Evolutionary conservation across 2,888 invertebrate species (phyloP), one percentile per base, ranked within the genome.

Genomic region (Epicampocera succincta): DNA sequence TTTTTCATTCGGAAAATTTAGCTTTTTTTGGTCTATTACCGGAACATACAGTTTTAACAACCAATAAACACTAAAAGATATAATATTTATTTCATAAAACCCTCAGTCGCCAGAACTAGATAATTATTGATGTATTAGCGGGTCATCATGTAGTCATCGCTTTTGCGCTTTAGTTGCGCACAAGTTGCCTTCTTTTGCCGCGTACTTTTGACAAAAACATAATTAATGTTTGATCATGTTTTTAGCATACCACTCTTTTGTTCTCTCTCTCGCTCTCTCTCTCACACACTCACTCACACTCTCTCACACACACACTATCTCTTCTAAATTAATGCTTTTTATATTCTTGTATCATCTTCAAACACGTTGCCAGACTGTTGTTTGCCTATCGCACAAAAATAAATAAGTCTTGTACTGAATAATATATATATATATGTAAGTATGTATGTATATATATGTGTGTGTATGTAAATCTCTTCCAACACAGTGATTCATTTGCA

Each of bases 281-380:
- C 11, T 72, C 50, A 17, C 5, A 6, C 42, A 42, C 54, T 42
- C 9, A n/a, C 25, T 48, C 15, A 13, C n/a, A n/a, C n/a, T n/a
- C 13, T 17, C 65, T 38, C 48, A 50, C 11, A 61, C 50, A 17
- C 5, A 6, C 42, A 42, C 54, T 42, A 13, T 17, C 25, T 48
- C 15, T 9, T 12, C 0, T 12, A 3, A n/a, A 19, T 21, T 5
- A 8, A 21, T 68, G 29, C 42, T 68, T 33, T 50, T 54, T 56
- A n/a, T 9, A 46, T 44, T 61, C 13, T 56, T 13, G 48, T 33
- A 25, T 17, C 33, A 54, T 66, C 40, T 66, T 60, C 38, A 58
- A 66, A 42, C 48, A 25, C 42, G 42, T 66, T 50, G 65, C 65
- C 56, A 65, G 74, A 74, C 25, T 40, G 6, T 13, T 44, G 52